Conservation (phyloP, 1,140 invertebrate species). For the Apocrypta bakeri region DNA sequence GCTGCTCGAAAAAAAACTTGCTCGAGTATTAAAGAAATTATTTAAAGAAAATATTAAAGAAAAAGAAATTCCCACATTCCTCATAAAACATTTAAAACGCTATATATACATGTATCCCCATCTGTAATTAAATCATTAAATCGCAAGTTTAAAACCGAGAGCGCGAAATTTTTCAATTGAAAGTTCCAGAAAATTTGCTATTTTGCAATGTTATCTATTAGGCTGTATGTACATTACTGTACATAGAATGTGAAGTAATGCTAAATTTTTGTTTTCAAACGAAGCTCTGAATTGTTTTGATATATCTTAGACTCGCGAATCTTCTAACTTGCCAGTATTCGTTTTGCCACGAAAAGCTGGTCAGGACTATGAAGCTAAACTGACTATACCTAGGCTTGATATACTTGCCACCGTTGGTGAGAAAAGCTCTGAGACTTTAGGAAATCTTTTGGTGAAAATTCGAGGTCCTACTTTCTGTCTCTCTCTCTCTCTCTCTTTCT, state of each 20-base stretch:
- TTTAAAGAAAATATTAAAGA: no score
- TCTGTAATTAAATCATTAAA: neutral
- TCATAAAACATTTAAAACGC: neutral
- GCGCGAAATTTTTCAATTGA: neutral
- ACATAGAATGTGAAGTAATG: no score
- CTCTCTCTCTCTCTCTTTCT: no score
- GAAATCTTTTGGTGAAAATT: slow-evolving; percentile 13
- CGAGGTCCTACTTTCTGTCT: neutral
- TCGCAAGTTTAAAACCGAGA: no score
- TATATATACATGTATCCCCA: neutral
- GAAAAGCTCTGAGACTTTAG: slow-evolving; percentile 27
- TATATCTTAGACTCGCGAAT: slow-evolving; percentile 18
- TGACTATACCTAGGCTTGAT: slow-evolving; percentile 7
- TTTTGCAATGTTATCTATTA: neutral
- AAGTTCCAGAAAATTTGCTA: no score
- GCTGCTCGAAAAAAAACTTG: neutral
- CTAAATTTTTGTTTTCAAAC: neutral
- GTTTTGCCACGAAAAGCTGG: neutral
- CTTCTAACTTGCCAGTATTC: neutral
- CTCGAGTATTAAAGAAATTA: neutral
- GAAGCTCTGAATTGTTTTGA: neutral
- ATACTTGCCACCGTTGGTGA: neutral
- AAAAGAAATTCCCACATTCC: neutral
- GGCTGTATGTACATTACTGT: no score
- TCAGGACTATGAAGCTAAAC: neutral